Conservation (phyloP, 2,797 vertebrate genomes). For the Echiichthys vipera region DNA sequence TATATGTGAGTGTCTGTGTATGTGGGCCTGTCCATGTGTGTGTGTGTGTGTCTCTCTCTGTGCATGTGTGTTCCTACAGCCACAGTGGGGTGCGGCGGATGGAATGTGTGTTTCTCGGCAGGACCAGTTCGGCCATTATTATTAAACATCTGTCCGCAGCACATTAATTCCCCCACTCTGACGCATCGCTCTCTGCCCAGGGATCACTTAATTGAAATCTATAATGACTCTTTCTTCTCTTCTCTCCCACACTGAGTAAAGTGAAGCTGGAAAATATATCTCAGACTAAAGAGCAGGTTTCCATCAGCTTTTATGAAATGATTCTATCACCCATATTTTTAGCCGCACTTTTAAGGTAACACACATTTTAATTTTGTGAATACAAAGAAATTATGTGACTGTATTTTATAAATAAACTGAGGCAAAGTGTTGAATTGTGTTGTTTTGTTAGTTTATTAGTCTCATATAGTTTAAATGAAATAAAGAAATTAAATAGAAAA, state of each 20-base stretch:
- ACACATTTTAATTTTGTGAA: neutral
- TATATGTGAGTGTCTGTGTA: conserved; percentile 54
- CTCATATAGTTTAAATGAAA: neutral
- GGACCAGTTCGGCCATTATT: conserved; percentile 80
- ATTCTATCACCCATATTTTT: neutral
- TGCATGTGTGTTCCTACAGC: conserved; percentile 54
- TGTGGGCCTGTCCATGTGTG: conserved; percentile 38
- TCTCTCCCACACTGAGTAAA: conserved; percentile 70
- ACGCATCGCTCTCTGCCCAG: conserved; percentile 78
- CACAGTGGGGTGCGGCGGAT: conserved; percentile 65
- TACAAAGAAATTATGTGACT: neutral
- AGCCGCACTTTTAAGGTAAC: neutral
- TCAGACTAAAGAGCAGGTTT: conserved; percentile 37
- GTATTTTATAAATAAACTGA: neutral
- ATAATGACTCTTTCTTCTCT: conserved; percentile 82
- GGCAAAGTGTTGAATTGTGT: neutral
- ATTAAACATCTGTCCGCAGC: conserved; percentile 84
- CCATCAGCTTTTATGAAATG: neutral
- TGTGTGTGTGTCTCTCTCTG: conserved; percentile 39
- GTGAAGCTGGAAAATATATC: conserved; percentile 51
- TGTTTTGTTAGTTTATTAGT: neutral
- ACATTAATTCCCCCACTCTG: conserved; percentile 81
- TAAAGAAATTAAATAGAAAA: neutral
- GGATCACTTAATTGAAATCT: conserved; percentile 85
- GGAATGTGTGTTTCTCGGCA: conserved; percentile 78